Evolutionary conservation across 2,797 vertebrate genomes (phyloP), one percentile per base, ranked within the genome.

Genomic region (Chanos chanos): DNA sequence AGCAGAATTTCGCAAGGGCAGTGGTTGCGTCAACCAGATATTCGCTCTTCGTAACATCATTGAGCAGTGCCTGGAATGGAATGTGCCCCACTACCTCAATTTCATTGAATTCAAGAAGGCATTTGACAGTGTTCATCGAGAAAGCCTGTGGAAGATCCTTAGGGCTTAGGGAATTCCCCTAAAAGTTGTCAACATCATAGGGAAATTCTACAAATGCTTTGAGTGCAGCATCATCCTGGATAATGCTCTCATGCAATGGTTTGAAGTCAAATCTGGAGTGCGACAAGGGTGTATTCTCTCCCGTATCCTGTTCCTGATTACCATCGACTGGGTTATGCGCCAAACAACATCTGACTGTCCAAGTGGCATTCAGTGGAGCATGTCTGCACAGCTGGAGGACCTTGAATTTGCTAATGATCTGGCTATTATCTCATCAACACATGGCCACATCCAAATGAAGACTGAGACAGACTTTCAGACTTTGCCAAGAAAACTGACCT

Each of bases 261-360:
- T 48, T 3, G 7, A 25, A 19, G 18, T 25, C 5, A 22, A 27
- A 18, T 61, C 40, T 4, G 41, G 41, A 45, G 22, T 48, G 25
- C 37, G 24, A 60, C 19, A 48, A 30, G 25, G 25, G 28, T 61
- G 34, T 34, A 48, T 49, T 41, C 67, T 61, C 41, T 67, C 49
- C 28, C 41, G 53, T 10, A 55, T 59, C 15, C 24, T 50, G 28
- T 48, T 69, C 21, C 52, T 73, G 21, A 1, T 45, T 16, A 9
- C 12, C 18, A 45, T n/a, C 22, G 13, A 33, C 2, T 7, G 12
- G 13, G 12, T 21, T 41, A 41, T 19, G 39, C 8, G 0, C 10
- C 9, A 12, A 19, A 41, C 7, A 10, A 8, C 16, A 19, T 40
- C 37, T 4, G 1, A 40, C 37, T 5, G 19, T 40, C 7, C 8